Conservation (phyloP, 2,113 vertebrate species). For the Microtus pennsylvanicus region DNA sequence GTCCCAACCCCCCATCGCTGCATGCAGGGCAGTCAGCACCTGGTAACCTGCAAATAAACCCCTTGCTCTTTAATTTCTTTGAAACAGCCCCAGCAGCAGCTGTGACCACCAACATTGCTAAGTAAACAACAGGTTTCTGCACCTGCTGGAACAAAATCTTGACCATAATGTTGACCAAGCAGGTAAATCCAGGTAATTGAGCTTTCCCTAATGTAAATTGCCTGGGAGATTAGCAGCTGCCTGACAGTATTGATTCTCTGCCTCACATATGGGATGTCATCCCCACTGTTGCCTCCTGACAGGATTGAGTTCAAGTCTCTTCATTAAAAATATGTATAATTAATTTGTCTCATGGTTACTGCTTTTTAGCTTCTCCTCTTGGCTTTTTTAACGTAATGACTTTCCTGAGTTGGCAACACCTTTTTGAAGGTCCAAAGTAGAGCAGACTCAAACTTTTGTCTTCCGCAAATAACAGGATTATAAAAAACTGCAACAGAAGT, state of each 20-base stretch:
- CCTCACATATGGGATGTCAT: neutral
- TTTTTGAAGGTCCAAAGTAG: neutral
- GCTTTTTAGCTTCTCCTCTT: constrained; percentile 15
- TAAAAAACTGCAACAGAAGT: neutral
- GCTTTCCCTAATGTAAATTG: neutral
- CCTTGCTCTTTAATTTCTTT: constrained; percentile 83
- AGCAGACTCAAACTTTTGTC: neutral
- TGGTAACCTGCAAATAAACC: constrained; percentile 86
- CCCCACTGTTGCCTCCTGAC: neutral
- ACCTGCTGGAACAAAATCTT: constrained; percentile 82
- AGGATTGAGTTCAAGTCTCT: constrained; percentile 18
- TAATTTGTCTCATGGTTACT: constrained; percentile 56
- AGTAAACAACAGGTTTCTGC: constrained; percentile 87
- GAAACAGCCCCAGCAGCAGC: constrained; percentile 72
- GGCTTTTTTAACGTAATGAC: neutral
- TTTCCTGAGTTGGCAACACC: neutral
- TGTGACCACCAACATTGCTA: constrained; percentile 79
- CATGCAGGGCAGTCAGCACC: constrained; percentile 83
- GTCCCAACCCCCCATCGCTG: constrained; percentile 78
- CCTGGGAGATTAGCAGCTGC: constrained; percentile 58
- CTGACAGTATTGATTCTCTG: constrained; percentile 60
- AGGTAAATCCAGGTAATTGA: constrained; percentile 43
- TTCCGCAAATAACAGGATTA: neutral
- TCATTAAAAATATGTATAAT: constrained; percentile 61
- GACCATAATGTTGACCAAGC: constrained; percentile 59